Evolutionary conservation across 2,797 vertebrate species (phyloP).

Genomic region (Poecilia gillii): DNA sequence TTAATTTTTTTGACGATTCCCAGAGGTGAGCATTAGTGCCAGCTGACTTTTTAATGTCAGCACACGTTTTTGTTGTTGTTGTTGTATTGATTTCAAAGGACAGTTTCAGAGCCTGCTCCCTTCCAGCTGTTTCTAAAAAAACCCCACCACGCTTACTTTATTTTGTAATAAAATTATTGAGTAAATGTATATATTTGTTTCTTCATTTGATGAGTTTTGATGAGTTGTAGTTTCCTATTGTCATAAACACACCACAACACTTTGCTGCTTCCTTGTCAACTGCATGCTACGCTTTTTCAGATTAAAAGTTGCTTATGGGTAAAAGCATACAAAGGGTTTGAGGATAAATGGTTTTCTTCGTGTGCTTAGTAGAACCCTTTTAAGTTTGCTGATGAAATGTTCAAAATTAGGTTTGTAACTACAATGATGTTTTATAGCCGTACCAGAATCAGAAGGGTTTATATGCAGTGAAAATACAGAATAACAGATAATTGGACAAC

Average conservation of each 20-base stretch:
- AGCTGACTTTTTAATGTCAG: slow-evolving; percentile 51
- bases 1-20: slow-evolving; percentile 21
- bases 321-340: not conserved
- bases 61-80: not conserved
- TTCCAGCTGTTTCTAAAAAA: slow-evolving; percentile 3
- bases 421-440: not conserved
- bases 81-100: slow-evolving; percentile 42
- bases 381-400: not conserved
- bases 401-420: not conserved
- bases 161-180: slow-evolving; percentile 47
- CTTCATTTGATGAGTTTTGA: not conserved
- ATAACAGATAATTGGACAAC: not conserved
- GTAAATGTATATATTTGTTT: slow-evolving; percentile 15
- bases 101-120: not conserved
- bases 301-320: not conserved
- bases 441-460: not conserved
- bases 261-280: not conserved
- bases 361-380: not conserved
- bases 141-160: slow-evolving; percentile 29
- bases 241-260: not conserved
- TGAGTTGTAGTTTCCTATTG: not conserved
- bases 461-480: not conserved
- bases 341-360: not conserved
- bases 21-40: slow-evolving; percentile 53
- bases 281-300: not conserved